Evolutionary conservation across 1,140 invertebrate species (phyloP).

Genomic region (Hyles euphorbiae): DNA sequence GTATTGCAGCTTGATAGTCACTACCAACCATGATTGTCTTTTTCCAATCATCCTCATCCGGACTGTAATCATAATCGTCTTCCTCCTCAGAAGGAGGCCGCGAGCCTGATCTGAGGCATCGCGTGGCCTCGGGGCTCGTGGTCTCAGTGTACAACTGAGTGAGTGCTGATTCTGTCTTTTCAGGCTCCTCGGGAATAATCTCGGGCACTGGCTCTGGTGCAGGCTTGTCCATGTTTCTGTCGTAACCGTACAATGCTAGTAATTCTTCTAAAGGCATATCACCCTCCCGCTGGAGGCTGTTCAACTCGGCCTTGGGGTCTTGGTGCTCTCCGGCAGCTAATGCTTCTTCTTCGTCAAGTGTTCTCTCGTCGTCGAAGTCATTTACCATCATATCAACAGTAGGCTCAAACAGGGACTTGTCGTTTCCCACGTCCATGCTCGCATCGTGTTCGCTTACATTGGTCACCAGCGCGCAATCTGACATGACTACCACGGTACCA

Average conservation of each 20-base stretch:
- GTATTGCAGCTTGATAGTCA: constrained; percentile 95
- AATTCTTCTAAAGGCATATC: constrained; percentile 97
- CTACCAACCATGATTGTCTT: constrained; percentile 97
- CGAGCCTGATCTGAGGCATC: constrained; percentile 65
- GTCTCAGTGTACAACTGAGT: constrained; percentile 61
- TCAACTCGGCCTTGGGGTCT: constrained; percentile 91
- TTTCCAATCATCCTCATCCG: constrained; percentile 86
- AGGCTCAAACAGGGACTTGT: constrained; percentile 79
- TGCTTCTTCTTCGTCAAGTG: constrained; percentile 96
- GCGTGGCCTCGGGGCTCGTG: constrained; percentile 54
- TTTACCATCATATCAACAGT: constrained; percentile 94
- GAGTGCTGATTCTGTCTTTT: constrained; percentile 57
- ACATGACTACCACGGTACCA: constrained; percentile 63
- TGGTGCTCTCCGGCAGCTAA: constrained; percentile 87
- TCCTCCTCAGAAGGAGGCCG: constrained; percentile 78
- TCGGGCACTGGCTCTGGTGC: constrained; percentile 69
- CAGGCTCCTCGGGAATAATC: constrained; percentile 69
- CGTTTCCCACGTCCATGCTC: constrained; percentile 72
- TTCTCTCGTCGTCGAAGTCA: constrained; percentile 97
- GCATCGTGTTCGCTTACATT: constrained; percentile 74
- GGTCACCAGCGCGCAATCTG: constrained; percentile 71
- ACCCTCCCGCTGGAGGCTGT: constrained; percentile 90
- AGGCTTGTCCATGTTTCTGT: constrained; percentile 73
- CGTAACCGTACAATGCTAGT: constrained; percentile 89
- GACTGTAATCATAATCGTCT: constrained; percentile 85